These are phyloP conservation scores for Leptobrachium leishanense DNA, from an alignment of 2,113 vertebrate species.

Conservation along the genomic window DNA sequence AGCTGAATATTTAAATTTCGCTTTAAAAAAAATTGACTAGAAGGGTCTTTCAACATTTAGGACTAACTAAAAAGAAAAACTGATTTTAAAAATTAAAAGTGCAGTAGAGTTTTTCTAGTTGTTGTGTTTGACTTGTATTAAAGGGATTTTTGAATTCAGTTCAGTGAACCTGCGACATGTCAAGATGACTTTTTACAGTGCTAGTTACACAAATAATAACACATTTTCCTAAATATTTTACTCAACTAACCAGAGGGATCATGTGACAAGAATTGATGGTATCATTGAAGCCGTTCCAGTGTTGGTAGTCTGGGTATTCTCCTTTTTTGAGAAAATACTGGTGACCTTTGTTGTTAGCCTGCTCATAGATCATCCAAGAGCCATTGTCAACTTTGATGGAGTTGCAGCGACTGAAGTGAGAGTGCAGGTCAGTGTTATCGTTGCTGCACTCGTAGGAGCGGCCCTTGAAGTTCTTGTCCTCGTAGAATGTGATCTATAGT, in stretches of 20 bases:
- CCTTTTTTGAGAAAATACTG: conserved; percentile 53
- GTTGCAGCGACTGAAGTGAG: conserved; percentile 45
- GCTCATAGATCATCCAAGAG: conserved; percentile 58
- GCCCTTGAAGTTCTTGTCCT: conserved; percentile 54
- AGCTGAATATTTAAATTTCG: too few species aligned
- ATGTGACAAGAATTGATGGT: conserved; percentile 10
- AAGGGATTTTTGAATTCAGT: too few species aligned
- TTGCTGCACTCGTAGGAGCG: conserved; percentile 51
- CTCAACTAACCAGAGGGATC: conserved; percentile 27
- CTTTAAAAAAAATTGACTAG: too few species aligned
- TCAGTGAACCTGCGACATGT: too few species aligned
- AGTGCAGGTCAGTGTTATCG: conserved; percentile 28
- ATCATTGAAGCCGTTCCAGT: conserved; percentile 41
- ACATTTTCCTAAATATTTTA: conserved; percentile 2
- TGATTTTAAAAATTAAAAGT: too few species aligned
- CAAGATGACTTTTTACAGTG: too few species aligned
- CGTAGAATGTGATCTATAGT: conserved; percentile 54
- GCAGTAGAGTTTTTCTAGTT: too few species aligned
- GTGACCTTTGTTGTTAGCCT: conserved; percentile 22
- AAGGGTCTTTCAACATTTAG: too few species aligned
- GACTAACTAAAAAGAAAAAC: too few species aligned
- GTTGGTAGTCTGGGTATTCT: conserved; percentile 51
- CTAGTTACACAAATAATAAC: not conserved
- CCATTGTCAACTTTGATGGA: conserved; percentile 50
- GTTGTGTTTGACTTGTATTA: too few species aligned